A percentile compares a stretch with the other conserved stretches of the same genome.
phyloP scores from a whole-genome alignment of 2,113 vertebrate species.

The Paracanthobrama guichenoti region DNA sequence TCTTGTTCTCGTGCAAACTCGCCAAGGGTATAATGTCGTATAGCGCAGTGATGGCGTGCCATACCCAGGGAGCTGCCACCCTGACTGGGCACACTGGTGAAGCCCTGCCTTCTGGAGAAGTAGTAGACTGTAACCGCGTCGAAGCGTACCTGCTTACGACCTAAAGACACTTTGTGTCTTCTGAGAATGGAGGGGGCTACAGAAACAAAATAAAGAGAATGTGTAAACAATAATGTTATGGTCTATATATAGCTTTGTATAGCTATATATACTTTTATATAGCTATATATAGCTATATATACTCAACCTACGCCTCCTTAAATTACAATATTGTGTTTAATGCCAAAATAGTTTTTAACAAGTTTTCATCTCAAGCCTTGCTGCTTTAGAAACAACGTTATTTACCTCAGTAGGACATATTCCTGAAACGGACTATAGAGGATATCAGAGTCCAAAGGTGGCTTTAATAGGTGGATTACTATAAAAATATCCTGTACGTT shows the following conservation, averaged over 20 bases:
- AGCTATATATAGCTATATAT: background rate
- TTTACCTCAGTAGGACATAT: background rate
- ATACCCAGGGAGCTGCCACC: conserved; percentile 97
- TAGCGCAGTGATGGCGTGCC: conserved; percentile 90
- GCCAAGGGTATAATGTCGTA: conserved; percentile 90
- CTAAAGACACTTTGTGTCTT: conserved; percentile 80
- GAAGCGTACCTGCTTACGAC: conserved; percentile 89
- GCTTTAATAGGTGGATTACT: too few relatives aligned
- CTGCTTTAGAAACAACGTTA: background rate
- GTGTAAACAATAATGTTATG: background rate
- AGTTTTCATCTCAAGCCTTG: background rate
- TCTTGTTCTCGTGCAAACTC: conserved; percentile 97
- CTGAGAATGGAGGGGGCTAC: conserved; percentile 95
- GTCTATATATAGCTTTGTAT: background rate
- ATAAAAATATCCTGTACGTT: too few relatives aligned
- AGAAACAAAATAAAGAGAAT: background rate
- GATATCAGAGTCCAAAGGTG: too few relatives aligned
- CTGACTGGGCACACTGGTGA: conserved; percentile 97
- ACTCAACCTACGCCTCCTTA: background rate
- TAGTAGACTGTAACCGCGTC: conserved; percentile 96
- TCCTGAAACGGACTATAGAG: background rate
- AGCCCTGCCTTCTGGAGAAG: conserved; percentile 95
- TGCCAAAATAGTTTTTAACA: background rate
- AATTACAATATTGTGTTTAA: background rate
- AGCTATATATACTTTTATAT: too few relatives aligned